Conservation (phyloP, 2,888 invertebrate species). For the Agonopterix heracliana region DNA sequence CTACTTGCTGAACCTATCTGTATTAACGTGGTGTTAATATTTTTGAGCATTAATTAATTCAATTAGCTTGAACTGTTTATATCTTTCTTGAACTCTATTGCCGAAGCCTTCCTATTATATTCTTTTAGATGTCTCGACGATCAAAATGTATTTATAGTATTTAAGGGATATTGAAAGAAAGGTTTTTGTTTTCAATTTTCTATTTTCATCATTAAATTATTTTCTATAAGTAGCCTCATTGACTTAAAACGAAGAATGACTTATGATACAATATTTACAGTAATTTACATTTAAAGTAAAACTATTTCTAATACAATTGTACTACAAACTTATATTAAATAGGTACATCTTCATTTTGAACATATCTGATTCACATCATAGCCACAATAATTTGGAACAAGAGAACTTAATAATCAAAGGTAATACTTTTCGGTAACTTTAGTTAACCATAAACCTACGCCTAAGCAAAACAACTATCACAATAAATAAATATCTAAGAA, state of each 20-base stretch:
- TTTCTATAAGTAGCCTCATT: conserved; percentile 55
- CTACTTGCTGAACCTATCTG: too few relatives aligned
- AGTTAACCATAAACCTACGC: conserved; percentile 52
- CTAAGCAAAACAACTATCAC: conserved; percentile 54
- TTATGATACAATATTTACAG: conserved; percentile 51
- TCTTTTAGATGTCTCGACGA: not conserved
- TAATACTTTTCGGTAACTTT: conserved; percentile 75
- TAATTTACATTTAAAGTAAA: conserved; percentile 26
- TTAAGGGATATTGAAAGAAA: conserved; percentile 34
- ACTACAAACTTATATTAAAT: conserved; percentile 9
- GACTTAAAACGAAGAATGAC: conserved; percentile 30
- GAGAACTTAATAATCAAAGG: conserved; percentile 47
- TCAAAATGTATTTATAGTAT: not conserved
- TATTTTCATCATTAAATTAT: conserved; percentile 36
- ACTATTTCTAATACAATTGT: conserved; percentile 7
- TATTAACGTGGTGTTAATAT: too few relatives aligned
- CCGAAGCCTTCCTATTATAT: too few relatives aligned
- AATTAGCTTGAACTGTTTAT: too few relatives aligned
- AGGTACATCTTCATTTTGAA: conserved; percentile 31
- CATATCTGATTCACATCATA: conserved; percentile 46
- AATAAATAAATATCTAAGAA: conserved; percentile 67
- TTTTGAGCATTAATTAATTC: too few relatives aligned
- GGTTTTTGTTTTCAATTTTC: conserved; percentile 25
- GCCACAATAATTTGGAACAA: conserved; percentile 54
- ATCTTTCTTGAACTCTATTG: too few relatives aligned